phyloP scores from a whole-genome alignment of 2,888 invertebrate genomes.

The Acronicta psi region DNA sequence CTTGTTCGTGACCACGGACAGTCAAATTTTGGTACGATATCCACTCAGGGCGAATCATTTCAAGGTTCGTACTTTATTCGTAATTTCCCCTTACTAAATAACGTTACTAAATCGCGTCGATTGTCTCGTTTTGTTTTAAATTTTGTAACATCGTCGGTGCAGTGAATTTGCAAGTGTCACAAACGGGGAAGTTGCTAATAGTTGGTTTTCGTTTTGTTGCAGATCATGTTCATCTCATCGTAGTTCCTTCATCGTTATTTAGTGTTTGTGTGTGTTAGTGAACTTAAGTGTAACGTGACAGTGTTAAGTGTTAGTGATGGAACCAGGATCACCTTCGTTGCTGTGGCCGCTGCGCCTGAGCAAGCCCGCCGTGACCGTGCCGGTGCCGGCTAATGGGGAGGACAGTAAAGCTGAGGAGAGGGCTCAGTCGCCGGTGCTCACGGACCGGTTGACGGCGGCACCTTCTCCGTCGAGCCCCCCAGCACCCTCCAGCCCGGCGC shows the following conservation, averaged over 20 bases:
- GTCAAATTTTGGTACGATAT: conserved; percentile 89
- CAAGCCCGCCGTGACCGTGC: conserved; percentile 76
- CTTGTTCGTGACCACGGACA: conserved; percentile 83
- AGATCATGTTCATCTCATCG: conserved; percentile 88
- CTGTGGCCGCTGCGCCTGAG: conserved; percentile 85
- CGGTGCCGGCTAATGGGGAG: conserved; percentile 67
- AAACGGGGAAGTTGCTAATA: conserved; percentile 67
- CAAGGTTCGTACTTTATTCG: conserved; percentile 88
- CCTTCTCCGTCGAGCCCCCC: conserved; percentile 72
- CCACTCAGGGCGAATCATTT: conserved; percentile 88
- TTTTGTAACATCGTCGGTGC: conserved; percentile 76
- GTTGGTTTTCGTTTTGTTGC: conserved; percentile 78
- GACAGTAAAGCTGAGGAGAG: conserved; percentile 81
- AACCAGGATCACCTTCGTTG: conserved; percentile 85
- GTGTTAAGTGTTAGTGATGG: conserved; percentile 84
- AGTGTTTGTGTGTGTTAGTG: conserved; percentile 85
- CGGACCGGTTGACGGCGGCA: conserved; percentile 80
- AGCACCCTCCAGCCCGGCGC: conserved; percentile 77
- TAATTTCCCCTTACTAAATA: conserved; percentile 86
- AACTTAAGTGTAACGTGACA: conserved; percentile 80
- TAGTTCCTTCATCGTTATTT: conserved; percentile 84
- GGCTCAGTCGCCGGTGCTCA: conserved; percentile 79
- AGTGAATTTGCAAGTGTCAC: conserved; percentile 65
- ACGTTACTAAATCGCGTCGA: conserved; percentile 73
- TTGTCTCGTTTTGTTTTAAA: conserved; percentile 70